Conservation (phyloP, 2,113 vertebrate genomes). For the cat (Felis catus) region F.catus_Fca126_mat1.0 CM031412.1:154715501-154716000, state of each 20-base stretch:
- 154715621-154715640: constrained; percentile 4
- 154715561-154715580: not conserved
- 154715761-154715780: not conserved
- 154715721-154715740: not conserved
- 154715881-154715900: constrained; percentile 19
- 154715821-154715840: not conserved
- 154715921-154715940: not conserved
- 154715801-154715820: not conserved
- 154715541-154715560: not conserved
- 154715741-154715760: not conserved
- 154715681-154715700: not conserved
- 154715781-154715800: not conserved
- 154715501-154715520: constrained; percentile 3
- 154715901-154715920: constrained; percentile 7
- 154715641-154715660: not conserved
- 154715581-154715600: not conserved
- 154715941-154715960: constrained; percentile 2
- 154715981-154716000: constrained; percentile 1
- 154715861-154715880: constrained; percentile 8
- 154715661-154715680: not conserved
- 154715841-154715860: constrained; percentile 11
- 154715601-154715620: not conserved
- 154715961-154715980: not conserved
- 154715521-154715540: not conserved
- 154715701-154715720: not conserved